Evolutionary conservation across 2,888 invertebrate species (phyloP), one percentile per base, ranked within the genome.

Genomic region (Microplitis manilae): DNA sequence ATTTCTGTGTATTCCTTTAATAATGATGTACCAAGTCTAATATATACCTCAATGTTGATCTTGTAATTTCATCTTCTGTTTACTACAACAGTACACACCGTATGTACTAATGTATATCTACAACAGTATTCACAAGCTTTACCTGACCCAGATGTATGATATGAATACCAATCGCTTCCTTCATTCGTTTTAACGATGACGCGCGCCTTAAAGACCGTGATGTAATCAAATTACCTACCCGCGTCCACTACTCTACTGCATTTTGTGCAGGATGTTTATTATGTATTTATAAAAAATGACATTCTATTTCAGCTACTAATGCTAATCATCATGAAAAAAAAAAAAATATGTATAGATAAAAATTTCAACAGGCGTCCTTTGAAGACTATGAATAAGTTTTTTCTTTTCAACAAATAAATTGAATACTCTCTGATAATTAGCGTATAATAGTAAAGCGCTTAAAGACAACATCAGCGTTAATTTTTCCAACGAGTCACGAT

Each of bases 151-250:
- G 80, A 80, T 83, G 71, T 81, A 78, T 77, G 81, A 82, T 81
- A 82, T 81, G 83, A 83, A 83, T 84, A 81, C 82, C 82, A 83
- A 84, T 83, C 79, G 81, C 82, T 84, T 84, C 82, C 82, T 83
- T 78, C 79, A 80, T 81, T 78, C 77, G 78, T 80, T 80, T 75
- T 65, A 80, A 81, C 82, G 81, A 80, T 80, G 82, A 82, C 81
- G 82, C 77, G 78, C 76, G 73, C 60, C 77, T 77, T 78, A 73
- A 78, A 79, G 71, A 75, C 73, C 77, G 78, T 81, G 80, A 82
- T 81, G 81, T 81, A 83, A 81, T 79, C 75, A 69, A 80, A 83
- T 81, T 81, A 80, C 77, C 76, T 81, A 80, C 77, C 76, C 76
- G 60, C 68, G 79, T 76, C 77, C 78, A 79, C 80, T 50, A 50